Percentiles rank a stretch among this genome's conserved stretches.
Evolutionary conservation across 1,140 invertebrate genomes (phyloP).

Genomic region (Pachypeltis micranthus): DNA sequence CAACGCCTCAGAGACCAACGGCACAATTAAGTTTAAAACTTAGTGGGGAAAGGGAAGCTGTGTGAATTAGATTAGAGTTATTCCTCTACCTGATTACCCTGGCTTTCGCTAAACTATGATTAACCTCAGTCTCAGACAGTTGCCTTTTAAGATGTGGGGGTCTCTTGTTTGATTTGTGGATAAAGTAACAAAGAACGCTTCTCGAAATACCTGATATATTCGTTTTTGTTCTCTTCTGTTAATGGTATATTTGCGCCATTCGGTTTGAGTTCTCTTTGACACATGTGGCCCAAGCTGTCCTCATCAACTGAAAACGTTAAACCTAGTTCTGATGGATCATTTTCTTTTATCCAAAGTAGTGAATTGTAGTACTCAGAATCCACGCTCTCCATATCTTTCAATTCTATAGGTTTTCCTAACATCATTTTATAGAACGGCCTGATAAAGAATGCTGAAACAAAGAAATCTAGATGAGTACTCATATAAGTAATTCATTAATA

Average conservation of each 20-base stretch:
- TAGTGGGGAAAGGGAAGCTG: too few species aligned
- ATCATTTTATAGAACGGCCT: slow-evolving; percentile 99
- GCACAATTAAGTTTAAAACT: too few species aligned
- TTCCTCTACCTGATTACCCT: too few species aligned
- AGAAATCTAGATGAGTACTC: neutral
- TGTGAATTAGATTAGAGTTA: too few species aligned
- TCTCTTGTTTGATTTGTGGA: too few species aligned
- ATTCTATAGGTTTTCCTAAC: slow-evolving; percentile 82
- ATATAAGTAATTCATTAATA: neutral
- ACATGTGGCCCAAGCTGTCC: slow-evolving; percentile 89
- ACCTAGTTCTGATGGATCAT: slow-evolving; percentile 89
- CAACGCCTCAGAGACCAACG: too few species aligned
- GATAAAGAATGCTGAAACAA: slow-evolving; percentile 85
- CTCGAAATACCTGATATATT: slow-evolving; percentile 80
- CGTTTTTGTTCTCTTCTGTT: slow-evolving; percentile 90
- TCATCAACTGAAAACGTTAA: slow-evolving; percentile 93
- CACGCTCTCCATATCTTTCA: slow-evolving; percentile 97
- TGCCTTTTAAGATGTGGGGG: too few species aligned
- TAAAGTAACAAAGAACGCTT: too few species aligned
- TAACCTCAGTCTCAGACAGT: too few species aligned
- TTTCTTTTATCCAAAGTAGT: slow-evolving; percentile 91
- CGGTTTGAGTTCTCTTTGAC: slow-evolving; percentile 81
- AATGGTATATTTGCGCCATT: slow-evolving; percentile 82
- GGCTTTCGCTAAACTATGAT: too few species aligned
- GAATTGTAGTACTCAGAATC: slow-evolving; percentile 99